Percentiles rank a stretch among this genome's conserved stretches.
Evolutionary conservation across 1,140 invertebrate species (phyloP).

Genomic region (Drosophila repletoides): DNA sequence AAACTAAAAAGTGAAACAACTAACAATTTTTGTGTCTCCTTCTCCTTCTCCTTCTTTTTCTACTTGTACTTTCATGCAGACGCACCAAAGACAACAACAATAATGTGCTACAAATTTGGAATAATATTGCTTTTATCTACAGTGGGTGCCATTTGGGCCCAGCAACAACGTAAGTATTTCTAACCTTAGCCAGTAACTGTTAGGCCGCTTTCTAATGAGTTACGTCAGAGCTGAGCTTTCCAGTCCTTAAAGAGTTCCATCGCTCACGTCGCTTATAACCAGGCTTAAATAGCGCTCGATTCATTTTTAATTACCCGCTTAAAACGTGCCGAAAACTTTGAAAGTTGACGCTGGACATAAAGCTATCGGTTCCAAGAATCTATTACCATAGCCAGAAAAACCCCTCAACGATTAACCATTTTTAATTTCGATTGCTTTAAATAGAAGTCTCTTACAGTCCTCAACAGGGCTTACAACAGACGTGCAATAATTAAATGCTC

Average conservation of each 20-base stretch:
- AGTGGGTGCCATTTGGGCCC: conserved; percentile 48
- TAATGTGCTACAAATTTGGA: conserved; percentile 52
- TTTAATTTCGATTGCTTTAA: neutral
- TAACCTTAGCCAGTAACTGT: conserved; percentile 1
- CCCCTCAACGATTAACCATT: neutral
- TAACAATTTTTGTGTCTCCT: conserved; percentile 34
- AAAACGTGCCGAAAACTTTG: conserved; percentile 14
- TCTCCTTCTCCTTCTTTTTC: no score
- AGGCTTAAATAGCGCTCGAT: conserved; percentile 23
- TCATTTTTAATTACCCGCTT: conserved; percentile 24
- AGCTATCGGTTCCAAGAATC: conserved; percentile 16
- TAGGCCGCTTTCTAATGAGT: conserved; percentile 43
- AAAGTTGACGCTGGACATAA: conserved; percentile 11
- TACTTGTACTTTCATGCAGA: conserved; percentile 73
- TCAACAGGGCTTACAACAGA: no score
- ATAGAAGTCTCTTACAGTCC: neutral
- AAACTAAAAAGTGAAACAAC: conserved; percentile 68
- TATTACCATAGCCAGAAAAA: neutral
- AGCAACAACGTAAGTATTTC: conserved; percentile 66
- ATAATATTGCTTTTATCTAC: conserved; percentile 50
- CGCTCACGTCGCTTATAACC: conserved; percentile 24
- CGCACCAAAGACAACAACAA: conserved; percentile 14
- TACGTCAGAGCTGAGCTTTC: conserved; percentile 29
- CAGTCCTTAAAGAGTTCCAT: conserved; percentile 18
- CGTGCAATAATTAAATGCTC: no score